Evolutionary conservation across 2,113 vertebrate species (phyloP).

Genomic region (Polypterus senegalus): DNA sequence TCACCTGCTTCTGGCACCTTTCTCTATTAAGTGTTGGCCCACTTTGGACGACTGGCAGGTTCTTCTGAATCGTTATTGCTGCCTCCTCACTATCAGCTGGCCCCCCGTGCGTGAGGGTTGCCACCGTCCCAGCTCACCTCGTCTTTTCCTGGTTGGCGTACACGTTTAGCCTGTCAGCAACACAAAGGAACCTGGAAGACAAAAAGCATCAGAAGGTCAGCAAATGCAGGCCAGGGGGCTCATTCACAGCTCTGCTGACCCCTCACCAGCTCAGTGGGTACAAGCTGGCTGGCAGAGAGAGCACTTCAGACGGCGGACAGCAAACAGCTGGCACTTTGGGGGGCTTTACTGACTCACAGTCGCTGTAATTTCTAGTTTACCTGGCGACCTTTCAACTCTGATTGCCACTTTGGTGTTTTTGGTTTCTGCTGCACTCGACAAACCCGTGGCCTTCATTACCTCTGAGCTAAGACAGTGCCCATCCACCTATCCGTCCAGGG

Average conservation of each 20-base stretch:
- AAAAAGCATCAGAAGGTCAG: background rate
- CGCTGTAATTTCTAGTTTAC: too few relatives aligned
- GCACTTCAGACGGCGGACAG: background rate
- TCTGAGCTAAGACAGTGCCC: too few relatives aligned
- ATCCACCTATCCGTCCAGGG: too few relatives aligned
- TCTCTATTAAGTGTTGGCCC: background rate
- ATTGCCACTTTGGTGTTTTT: too few relatives aligned
- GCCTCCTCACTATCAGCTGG: too few relatives aligned
- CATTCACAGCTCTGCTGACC: background rate
- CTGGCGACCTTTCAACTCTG: too few relatives aligned
- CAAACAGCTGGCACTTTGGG: background rate
- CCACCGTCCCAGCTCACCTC: constrained; percentile 46
- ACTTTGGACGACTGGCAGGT: background rate
- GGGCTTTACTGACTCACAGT: background rate
- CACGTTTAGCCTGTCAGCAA: constrained; percentile 63
- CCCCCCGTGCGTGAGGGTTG: too few relatives aligned
- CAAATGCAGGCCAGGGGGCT: background rate
- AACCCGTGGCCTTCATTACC: too few relatives aligned
- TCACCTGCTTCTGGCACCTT: background rate
- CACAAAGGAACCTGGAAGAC: constrained; percentile 66
- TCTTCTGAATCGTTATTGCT: too few relatives aligned
- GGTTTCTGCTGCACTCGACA: too few relatives aligned
- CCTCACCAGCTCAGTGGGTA: background rate
- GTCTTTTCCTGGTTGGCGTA: constrained; percentile 83
- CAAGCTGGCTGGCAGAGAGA: background rate